Percentiles rank a stretch among this genome's conserved stretches.
These are phyloP conservation scores for Luscinia luscinia DNA, from an alignment of 2,797 vertebrate species.

Conservation along the genomic window DNA sequence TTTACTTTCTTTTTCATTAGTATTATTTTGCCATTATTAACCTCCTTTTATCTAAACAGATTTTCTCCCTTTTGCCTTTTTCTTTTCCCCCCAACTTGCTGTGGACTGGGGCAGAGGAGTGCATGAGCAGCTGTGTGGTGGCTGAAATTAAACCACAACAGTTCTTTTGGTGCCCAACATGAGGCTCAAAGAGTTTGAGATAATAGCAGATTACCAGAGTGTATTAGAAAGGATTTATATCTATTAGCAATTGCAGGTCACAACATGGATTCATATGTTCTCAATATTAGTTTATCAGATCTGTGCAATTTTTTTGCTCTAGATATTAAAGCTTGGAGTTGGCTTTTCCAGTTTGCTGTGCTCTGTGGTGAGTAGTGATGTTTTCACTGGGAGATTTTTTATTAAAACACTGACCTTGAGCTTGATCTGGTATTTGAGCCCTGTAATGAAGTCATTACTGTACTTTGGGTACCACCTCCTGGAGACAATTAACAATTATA, in stretches of 20 bases:
- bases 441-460: neutral
- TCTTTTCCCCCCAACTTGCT: accelerated
- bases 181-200: neutral
- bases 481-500: neutral
- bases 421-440: neutral
- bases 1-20: neutral
- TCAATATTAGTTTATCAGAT: neutral
- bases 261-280: neutral
- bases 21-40: neutral
- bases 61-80: neutral
- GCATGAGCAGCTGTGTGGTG: neutral
- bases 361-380: neutral
- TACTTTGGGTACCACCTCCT: neutral
- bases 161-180: neutral
- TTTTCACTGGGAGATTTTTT: neutral
- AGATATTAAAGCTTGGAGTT: neutral
- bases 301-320: neutral
- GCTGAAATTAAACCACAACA: neutral
- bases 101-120: accelerated
- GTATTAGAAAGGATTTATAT: neutral
- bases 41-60: neutral
- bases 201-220: neutral
- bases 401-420: neutral
- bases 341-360: neutral
- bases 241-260: neutral